Conservation (phyloP, 2,797 vertebrate genomes). For the Enteromius unitaeniatus region DNA sequence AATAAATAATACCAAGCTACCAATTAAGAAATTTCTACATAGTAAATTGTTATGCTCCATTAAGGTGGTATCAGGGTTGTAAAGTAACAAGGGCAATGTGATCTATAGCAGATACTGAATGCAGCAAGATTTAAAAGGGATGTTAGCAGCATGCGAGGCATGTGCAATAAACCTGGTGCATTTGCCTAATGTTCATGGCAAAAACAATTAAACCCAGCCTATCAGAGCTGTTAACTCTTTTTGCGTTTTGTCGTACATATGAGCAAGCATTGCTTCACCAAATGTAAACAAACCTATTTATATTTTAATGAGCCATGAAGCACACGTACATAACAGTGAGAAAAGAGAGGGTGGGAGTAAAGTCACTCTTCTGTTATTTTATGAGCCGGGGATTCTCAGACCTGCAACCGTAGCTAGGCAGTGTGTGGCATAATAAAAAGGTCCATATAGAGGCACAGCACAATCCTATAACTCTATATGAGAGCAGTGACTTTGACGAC, state of each 20-base stretch:
- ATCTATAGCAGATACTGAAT: constrained; percentile 54
- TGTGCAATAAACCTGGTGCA: constrained; percentile 57
- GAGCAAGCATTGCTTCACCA: constrained; percentile 60
- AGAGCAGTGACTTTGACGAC: constrained; percentile 45
- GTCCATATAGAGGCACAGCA: constrained; percentile 17
- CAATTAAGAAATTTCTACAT: constrained; percentile 30
- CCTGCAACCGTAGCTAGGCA: constrained; percentile 14
- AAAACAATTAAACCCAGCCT: constrained; percentile 62
- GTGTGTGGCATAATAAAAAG: constrained; percentile 46
- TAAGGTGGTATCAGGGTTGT: constrained; percentile 51
- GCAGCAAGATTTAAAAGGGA: constrained; percentile 37
- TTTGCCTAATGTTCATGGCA: constrained; percentile 59
- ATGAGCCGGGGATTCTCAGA: constrained; percentile 37
- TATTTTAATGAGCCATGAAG: constrained; percentile 65
- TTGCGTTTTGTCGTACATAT: constrained; percentile 50
- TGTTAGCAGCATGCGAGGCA: constrained; percentile 24
- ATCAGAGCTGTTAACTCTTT: constrained; percentile 53
- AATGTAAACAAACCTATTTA: constrained; percentile 66
- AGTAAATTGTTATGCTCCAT: constrained; percentile 56
- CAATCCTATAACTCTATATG: constrained; percentile 38
- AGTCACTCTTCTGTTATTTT: constrained; percentile 43
- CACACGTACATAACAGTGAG: constrained; percentile 15
- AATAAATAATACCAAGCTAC: background rate
- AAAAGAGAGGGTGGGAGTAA: constrained; percentile 28
- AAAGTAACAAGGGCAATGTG: constrained; percentile 52